Base-by-base conservation (phyloP, 1,140 invertebrate genomes). In the Drosophila repletoides region DNA sequence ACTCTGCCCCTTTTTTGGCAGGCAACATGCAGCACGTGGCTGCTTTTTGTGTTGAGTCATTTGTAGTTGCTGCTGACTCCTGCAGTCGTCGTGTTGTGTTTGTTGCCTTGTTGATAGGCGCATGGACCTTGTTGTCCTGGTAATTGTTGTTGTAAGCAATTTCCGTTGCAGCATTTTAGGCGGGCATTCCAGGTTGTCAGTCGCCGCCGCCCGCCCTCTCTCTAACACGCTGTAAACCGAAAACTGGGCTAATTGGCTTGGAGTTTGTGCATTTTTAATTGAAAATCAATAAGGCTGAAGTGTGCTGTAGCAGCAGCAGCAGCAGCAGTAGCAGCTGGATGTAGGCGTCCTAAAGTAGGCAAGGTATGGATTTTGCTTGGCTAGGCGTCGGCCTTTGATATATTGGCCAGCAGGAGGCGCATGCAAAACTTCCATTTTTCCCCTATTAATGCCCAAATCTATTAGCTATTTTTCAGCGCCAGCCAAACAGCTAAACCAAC, bases 181-280 rank as follows among this genome's bases (percentile, higher is more conserved):
- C 48, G 31, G 40, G 22, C 40, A 45, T 15, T 19, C 6, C 24
- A 34, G 31, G 9, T 17, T 53, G 49, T 28, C 29, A 52, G 56
- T 24, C 49, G 34, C 19, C 48, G 7, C 12, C 21, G 40, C 2
- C 21, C 26, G 9, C 34, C 38, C 70, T n/a, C n/a, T n/a, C n/a
- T n/a, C n/a, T n/a, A 33, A 46, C 64, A 12, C 14, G 17, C n/a
- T 15, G 10, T 38, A 12, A 6, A 29, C 33, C 46, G 19, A 58
- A 80, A 84, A 86, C 75, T 84, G 63, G 79, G 79, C 79, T 84
- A 84, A 84, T 84, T 84, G 79, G 66, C 76, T 79, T 58, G 45
- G 56, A 69, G 80, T 76, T 74, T 75, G 73, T 86, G 79, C 71
- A 75, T 86, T 84, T 86, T 86, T 84, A 84, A 84, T 84, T 84